These are phyloP conservation scores for Campaea margaritaria DNA, from an alignment of 2,888 invertebrate genomes.

Conservation along the genomic window DNA sequence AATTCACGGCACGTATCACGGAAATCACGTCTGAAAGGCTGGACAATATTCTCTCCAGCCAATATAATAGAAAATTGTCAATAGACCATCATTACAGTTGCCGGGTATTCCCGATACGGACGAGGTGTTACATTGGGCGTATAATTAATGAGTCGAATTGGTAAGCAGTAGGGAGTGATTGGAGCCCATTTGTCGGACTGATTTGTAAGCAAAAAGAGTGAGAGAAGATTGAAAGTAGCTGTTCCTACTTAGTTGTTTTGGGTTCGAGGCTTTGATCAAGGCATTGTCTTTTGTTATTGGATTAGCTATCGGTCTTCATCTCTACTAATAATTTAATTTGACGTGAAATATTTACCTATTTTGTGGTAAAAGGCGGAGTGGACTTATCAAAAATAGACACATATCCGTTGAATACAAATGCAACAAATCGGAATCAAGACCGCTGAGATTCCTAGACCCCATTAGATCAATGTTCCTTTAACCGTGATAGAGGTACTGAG, in stretches of 20 bases:
- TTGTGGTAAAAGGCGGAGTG: too few relatives aligned
- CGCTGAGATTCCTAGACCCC: neutral
- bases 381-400: too few relatives aligned
- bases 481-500: conserved; percentile 20
- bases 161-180: conserved; percentile 21
- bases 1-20: too few relatives aligned
- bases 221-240: conserved; percentile 17
- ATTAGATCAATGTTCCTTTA: conserved; percentile 11
- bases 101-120: conserved; percentile 15
- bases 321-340: too few relatives aligned
- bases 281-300: too few relatives aligned
- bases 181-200: conserved; percentile 21
- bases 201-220: conserved; percentile 27
- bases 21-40: neutral
- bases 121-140: conserved; percentile 15
- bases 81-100: conserved; percentile 12
- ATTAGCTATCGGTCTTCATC: too few relatives aligned
- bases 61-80: conserved; percentile 1
- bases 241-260: neutral
- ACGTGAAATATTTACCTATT: too few relatives aligned
- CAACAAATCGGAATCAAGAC: neutral
- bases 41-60: neutral
- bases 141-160: conserved; percentile 20
- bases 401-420: neutral
- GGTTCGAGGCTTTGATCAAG: neutral